Percentiles rank a stretch among this genome's conserved stretches.
Conservation (phyloP, 2,797 vertebrate genomes). For the Sebastes nivosus region DNA sequence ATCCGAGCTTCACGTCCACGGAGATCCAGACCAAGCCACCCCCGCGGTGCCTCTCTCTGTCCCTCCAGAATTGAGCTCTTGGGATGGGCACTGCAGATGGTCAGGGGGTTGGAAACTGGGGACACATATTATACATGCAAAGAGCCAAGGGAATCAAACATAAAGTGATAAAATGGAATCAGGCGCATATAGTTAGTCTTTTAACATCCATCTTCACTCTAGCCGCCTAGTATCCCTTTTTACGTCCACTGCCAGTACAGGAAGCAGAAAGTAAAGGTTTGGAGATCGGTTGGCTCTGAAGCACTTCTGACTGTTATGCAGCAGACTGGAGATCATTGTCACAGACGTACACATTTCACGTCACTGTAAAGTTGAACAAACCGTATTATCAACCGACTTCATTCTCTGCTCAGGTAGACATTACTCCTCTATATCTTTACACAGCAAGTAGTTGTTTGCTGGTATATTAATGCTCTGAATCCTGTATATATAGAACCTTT, state of each 20-base stretch:
- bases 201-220: background rate
- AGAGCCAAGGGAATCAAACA: constrained; percentile 41
- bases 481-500: too few relatives aligned
- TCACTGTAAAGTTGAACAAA: too few relatives aligned
- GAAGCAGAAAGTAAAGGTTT: background rate
- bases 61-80: constrained; percentile 54
- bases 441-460: too few relatives aligned
- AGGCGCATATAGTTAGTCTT: background rate
- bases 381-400: too few relatives aligned
- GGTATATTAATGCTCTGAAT: too few relatives aligned
- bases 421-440: too few relatives aligned
- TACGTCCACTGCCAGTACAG: background rate
- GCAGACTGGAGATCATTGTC: background rate
- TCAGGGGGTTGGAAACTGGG: constrained; percentile 41
- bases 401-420: too few relatives aligned
- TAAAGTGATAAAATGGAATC: constrained; percentile 39
- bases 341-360: too few relatives aligned
- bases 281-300: background rate
- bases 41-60: constrained; percentile 32
- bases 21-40: constrained; percentile 62
- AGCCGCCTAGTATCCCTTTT: background rate
- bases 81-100: constrained; percentile 72
- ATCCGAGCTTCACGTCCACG: constrained; percentile 58
- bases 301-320: background rate
- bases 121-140: constrained; percentile 33